Base-by-base conservation (phyloP, 2,888 invertebrate genomes). In the Clivina fossor region DNA sequence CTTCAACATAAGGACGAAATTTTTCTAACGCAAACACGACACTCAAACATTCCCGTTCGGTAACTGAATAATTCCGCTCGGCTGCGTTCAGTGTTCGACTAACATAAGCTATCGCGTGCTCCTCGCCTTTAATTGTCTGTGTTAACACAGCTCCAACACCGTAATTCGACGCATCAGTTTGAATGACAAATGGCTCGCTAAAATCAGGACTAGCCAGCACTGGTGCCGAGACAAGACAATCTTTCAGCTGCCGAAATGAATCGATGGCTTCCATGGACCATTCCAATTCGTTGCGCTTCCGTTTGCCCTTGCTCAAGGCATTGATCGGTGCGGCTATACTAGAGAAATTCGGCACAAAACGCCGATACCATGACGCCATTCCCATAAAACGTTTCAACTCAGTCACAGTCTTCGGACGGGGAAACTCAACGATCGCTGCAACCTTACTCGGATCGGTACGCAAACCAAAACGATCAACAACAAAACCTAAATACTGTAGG, bases 401-500 rank as follows among this genome's bases (percentile, higher is more conserved):
- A 16, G 15, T 38, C 16, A 38, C 15, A 18, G 15, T 38, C 3
- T 13, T 38, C 15, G 16, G 38, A 9, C n/a, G 9, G 16, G 38
- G 38, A 16, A 38, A n/a, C 15, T 38, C 9, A 8, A 16, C 38
- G 16, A 38, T 38, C 9, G 38, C 18, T 18, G 15, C 13, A 16
- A 38, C 15, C 16, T 38, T 38, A 38, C 16, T 16, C 9, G 18
- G 38, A 16, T 38, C 38, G 4, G 8, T 18, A 38, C 18, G 38
- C 9, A 38, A 16, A 16, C 67, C 67, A 1, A 64, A 30, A 2
- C 48, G 37, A 50, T 68, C 65, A 0, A 74, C 65, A 0, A 66
- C 24, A 40, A 64, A 66, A 3, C 72, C 71, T 4, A 72, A 49
- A 51, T 64, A 69, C 20, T 60, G 61, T 2, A 70, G 37, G 9